Base-by-base conservation (phyloP, 2,797 vertebrate genomes). In the Acipenser ruthenus region DNA sequence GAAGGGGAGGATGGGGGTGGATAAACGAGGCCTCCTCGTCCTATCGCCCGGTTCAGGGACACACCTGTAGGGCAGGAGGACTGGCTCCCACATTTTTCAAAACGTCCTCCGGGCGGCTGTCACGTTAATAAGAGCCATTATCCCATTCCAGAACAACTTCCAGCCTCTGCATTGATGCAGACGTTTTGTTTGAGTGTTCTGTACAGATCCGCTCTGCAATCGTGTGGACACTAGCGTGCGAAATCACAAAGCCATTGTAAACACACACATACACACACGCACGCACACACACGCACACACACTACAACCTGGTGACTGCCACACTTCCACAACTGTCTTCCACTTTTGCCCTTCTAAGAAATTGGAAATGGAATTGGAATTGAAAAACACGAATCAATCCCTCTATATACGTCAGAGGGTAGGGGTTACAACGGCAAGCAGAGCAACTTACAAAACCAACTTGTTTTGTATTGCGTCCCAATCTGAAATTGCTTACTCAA, bases 51-150 rank as follows among this genome's bases (percentile, higher is more conserved):
- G 52, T 76, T 23, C 53, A 18, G 9, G 55, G 69, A 78, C 69
- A 76, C 82, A 86, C 83, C 82, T 86, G 80, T 76, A 86, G 82
- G 77, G 77, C 74, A 70, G 67, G 63, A 68, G 78, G 67, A 47
- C 61, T 0, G 56, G 67, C 73, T 79, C 73, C 75, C 71, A 78
- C 74, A 77, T 71, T 37, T 37, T 37, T 37, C 23, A 37, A 37
- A 37, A 37, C 4, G 23, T 37, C 23, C 4, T 37, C 4, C 2
- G 23, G 23, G 23, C 23, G 0, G 23, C 23, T 37, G 23, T 37
- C 23, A 4, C 4, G 23, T 37, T 37, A 37, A 37, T 37, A 3
- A 37, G 23, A 37, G 23, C 23, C 23, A 37, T 37, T 37, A 37
- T 37, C 23, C 23, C 23, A 37, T 37, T 37, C 23, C 23, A 37